Conservation (phyloP, 2,888 invertebrate species). For the Melanostoma mellinum region DNA sequence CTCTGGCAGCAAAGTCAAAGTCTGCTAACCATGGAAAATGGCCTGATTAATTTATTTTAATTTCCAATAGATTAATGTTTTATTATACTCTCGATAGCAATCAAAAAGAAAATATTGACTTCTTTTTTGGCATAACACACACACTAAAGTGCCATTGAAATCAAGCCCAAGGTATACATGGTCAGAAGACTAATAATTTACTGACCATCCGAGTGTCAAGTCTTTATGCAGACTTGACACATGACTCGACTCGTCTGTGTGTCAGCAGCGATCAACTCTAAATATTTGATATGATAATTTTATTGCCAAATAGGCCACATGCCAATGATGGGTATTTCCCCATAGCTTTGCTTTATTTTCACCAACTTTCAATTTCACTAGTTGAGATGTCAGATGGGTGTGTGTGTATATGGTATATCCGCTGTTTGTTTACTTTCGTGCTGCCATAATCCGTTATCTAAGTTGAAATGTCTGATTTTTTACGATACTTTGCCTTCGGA, state of each 20-base stretch:
- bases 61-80: neutral
- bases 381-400: neutral
- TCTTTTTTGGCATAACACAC: slow-evolving; percentile 16
- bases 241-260: neutral
- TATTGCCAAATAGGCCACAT: slow-evolving; percentile 42
- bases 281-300: slow-evolving; percentile 51
- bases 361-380: slow-evolving; percentile 31
- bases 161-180: slow-evolving; percentile 53
- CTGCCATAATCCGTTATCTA: slow-evolving; percentile 18
- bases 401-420: neutral
- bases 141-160: slow-evolving; percentile 29
- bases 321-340: slow-evolving; percentile 11
- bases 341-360: slow-evolving; percentile 8
- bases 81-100: slow-evolving; percentile 2
- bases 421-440: neutral
- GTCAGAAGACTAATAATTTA: slow-evolving; percentile 32
- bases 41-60: slow-evolving; percentile 15
- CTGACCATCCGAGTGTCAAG: slow-evolving; percentile 44
- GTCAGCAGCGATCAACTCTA: slow-evolving; percentile 46
- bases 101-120: slow-evolving; percentile 1
- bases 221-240: slow-evolving; percentile 28
- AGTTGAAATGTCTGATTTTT: neutral
- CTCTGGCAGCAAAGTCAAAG: slow-evolving; percentile 7
- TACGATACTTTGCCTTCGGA: too few relatives aligned
- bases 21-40: neutral